Evolutionary conservation across 2,797 vertebrate species (phyloP), one percentile per base, ranked within the genome.

Genomic region (Selene dorsalis): DNA sequence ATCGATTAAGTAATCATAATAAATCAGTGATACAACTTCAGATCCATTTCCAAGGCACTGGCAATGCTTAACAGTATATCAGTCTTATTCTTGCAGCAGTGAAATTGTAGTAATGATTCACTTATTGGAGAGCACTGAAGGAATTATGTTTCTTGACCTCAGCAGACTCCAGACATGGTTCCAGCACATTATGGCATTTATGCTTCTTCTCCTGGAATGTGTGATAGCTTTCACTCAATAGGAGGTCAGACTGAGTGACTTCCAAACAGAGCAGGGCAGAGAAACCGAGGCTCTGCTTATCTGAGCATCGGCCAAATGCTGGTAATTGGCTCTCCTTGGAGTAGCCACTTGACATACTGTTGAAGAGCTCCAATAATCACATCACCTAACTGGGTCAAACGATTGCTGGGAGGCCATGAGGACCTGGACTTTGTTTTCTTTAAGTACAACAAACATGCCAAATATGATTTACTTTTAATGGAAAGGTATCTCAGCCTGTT

Each of bases 351-450:
- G 86, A 86, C 73, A 56, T 69, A 48, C 72, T 67, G 76, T 48
- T 85, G 65, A 84, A 77, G 65, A 77, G 79, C 69, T 91, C 69
- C 73, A 89, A 88, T 77, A 75, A 85, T 85, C 84, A 79, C 75
- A 82, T 76, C 67, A 71, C 47, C 62, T 75, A 86, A 89, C 20
- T 89, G 68, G 84, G 86, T 91, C 87, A 92, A 28, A 47, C 50
- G 62, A 83, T 70, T 18, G 68, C 77, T 66, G 69, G 67, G 63
- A 82, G 75, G 76, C 81, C 32, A 50, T 43, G 38, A 53, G 67
- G 53, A 77, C 52, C 65, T 63, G 63, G 63, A 76, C 48, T 80
- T 14, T 80, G 67, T 86, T 91, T 85, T 61, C 61, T 64, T 78
- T 53, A 61, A 57, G 57, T 50, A 62, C 57, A 63, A 82, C 84